These are phyloP conservation scores for Leptinotarsa juncta DNA, from an alignment of 2,888 invertebrate genomes.

Conservation along the genomic window DNA sequence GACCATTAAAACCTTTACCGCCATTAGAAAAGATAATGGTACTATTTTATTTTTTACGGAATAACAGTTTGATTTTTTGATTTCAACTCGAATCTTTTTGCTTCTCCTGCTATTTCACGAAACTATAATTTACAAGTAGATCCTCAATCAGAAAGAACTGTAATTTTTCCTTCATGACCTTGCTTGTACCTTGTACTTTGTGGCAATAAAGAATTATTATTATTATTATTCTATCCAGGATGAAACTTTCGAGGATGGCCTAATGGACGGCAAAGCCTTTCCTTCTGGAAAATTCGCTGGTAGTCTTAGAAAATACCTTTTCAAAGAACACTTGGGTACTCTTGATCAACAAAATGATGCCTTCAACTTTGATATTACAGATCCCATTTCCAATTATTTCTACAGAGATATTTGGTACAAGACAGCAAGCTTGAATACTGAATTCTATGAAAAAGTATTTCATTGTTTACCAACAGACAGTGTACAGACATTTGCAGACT, in stretches of 20 bases:
- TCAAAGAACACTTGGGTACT: conserved; percentile 91
- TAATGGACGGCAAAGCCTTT: conserved; percentile 85
- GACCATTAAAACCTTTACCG: no score
- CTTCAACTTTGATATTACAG: conserved; percentile 74
- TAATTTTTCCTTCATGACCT: no score
- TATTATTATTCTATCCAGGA: conserved; percentile 69
- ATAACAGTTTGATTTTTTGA: no score
- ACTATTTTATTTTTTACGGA: no score
- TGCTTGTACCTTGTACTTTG: no score
- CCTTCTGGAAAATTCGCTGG: conserved; percentile 90
- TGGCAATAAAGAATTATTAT: no score
- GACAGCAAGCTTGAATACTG: conserved; percentile 85
- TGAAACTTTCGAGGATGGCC: conserved; percentile 81
- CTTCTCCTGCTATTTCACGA: no score
- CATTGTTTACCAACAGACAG: conserved; percentile 89
- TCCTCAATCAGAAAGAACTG: no score
- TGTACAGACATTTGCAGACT: conserved; percentile 80
- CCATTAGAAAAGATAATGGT: no score
- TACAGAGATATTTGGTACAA: conserved; percentile 87
- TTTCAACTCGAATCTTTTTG: no score
- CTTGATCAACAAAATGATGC: conserved; percentile 65
- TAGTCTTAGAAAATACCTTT: conserved; percentile 84
- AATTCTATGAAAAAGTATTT: conserved; percentile 91
- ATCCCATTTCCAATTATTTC: conserved; percentile 85
- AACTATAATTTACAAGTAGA: no score